Evolutionary conservation across 2,888 invertebrate genomes (phyloP).

Genomic region (Marasmarcha lunaedactyla): DNA sequence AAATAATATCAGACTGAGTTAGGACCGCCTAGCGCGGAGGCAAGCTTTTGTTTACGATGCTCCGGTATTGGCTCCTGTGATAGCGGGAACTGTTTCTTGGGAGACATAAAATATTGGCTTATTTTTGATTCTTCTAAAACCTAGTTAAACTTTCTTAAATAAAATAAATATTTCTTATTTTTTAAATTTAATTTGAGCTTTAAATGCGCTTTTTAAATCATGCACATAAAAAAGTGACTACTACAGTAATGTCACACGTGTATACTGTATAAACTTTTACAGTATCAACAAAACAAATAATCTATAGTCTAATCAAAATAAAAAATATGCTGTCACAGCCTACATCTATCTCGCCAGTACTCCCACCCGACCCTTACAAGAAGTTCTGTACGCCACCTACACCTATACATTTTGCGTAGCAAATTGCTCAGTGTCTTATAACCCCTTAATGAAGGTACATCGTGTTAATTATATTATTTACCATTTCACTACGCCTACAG

Average conservation of each 20-base stretch:
- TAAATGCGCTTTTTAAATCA: too few species aligned
- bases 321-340: too few species aligned
- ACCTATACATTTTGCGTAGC: constrained; percentile 63
- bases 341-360: constrained; percentile 17
- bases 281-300: too few species aligned
- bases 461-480: constrained; percentile 7
- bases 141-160: too few species aligned
- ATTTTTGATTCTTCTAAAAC: too few species aligned
- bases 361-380: constrained; percentile 17
- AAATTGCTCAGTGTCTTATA: constrained; percentile 66
- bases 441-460: constrained; percentile 60
- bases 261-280: too few species aligned
- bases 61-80: constrained; percentile 9
- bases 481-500: background rate
- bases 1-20: constrained; percentile 64
- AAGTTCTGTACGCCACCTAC: constrained; percentile 59
- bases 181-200: too few species aligned
- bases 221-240: too few species aligned
- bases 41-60: constrained; percentile 47
- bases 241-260: too few species aligned
- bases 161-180: too few species aligned
- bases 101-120: too few species aligned
- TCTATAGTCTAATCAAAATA: too few species aligned
- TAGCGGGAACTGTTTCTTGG: background rate
- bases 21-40: constrained; percentile 65